These are phyloP conservation scores for Adineta ricciae DNA, from an alignment of 2,888 invertebrate genomes.

Conservation along the genomic window DNA sequence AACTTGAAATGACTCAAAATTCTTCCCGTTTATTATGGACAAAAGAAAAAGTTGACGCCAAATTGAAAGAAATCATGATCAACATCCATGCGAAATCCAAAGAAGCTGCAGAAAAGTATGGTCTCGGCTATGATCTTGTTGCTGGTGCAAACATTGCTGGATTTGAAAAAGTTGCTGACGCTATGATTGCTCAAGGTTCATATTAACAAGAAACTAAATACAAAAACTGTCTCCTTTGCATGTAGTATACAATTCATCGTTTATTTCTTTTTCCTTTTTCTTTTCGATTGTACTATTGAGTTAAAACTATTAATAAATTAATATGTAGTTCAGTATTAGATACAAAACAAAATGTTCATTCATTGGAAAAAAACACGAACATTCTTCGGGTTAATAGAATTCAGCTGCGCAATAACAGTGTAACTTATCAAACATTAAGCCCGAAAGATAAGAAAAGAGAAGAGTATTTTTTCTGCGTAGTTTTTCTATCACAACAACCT, in stretches of 20 bases:
- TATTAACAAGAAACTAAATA: background rate
- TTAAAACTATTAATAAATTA: background rate
- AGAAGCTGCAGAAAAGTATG: slow-evolving; percentile 20
- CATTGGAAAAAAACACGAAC: no score
- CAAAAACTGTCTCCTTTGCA: no score
- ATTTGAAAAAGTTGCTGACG: slow-evolving; percentile 13
- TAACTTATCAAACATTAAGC: no score
- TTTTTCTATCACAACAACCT: no score
- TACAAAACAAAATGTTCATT: background rate
- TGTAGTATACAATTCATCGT: background rate
- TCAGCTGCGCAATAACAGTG: no score
- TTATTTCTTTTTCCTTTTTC: background rate
- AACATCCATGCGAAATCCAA: background rate
- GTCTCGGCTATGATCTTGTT: background rate
- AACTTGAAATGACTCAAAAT: slow-evolving; percentile 19
- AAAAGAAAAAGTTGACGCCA: slow-evolving; percentile 18
- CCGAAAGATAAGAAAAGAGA: no score
- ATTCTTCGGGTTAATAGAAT: no score
- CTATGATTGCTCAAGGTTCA: slow-evolving; percentile 10
- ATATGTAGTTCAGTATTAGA: background rate
- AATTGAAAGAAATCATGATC: slow-evolving; percentile 16
- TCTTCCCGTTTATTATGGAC: background rate
- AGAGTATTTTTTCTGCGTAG: no score
- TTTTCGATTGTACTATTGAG: background rate
- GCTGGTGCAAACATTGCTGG: slow-evolving; percentile 21